These are phyloP conservation scores for Malurus alboscapulatus DNA, from an alignment of 2,113 vertebrate species.

Conservation along the genomic window DNA sequence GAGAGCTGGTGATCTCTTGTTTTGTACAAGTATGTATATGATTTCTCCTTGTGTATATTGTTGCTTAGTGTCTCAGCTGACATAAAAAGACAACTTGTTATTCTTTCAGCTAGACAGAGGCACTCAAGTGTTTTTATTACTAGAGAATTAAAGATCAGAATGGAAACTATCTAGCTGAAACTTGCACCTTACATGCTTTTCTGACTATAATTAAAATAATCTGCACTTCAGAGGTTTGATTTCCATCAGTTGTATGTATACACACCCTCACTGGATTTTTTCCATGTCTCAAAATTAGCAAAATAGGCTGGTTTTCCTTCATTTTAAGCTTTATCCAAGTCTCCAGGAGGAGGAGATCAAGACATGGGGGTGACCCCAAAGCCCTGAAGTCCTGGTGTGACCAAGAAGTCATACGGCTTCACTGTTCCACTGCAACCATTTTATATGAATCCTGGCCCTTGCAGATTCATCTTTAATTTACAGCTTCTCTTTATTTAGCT, in stretches of 20 bases:
- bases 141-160: neutral
- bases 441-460: neutral
- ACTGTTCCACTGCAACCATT: neutral
- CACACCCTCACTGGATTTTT: neutral
- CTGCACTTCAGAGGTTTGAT: constrained; percentile 33
- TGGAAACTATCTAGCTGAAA: constrained; percentile 18
- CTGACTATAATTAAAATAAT: constrained; percentile 44
- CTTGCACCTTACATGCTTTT: neutral
- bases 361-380: neutral
- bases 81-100: neutral
- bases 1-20: neutral
- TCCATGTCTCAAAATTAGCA: neutral
- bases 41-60: neutral
- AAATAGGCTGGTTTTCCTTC: neutral
- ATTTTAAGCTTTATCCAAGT: neutral
- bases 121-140: neutral
- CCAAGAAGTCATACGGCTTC: neutral
- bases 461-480: neutral
- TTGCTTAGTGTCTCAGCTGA: neutral
- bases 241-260: neutral
- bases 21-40: neutral
- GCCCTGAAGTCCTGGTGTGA: neutral
- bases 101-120: neutral
- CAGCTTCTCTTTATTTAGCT: neutral
- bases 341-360: neutral